Evolutionary conservation across 2,888 invertebrate species (phyloP), one percentile per base, ranked within the genome.

Genomic region (Hypsopygia costalis): DNA sequence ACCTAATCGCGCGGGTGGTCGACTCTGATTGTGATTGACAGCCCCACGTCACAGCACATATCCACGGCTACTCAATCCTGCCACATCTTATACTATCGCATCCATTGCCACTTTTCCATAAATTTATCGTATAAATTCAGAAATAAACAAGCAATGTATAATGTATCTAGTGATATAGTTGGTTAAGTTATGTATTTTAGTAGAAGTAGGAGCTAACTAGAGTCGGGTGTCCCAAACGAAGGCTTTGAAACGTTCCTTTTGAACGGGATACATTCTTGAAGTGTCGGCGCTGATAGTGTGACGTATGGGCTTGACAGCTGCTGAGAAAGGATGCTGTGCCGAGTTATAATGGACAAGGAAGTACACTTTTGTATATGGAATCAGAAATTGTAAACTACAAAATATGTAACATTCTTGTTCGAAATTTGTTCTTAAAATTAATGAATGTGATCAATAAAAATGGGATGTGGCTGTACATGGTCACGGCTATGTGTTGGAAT

Each of bases 1-100:
- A 67, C 67, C 73, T 83, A 82, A 85, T 83, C 81, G 76, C 57
- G 81, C 86, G 86, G 85, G 86, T 87, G 86, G 86, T 83, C 86
- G 78, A 49, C 68, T 64, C 69, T 85, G 85, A 86, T 85, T 86
- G 85, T 87, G 86, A 87, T 82, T 86, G 86, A 87, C 86, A 86
- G 81, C 69, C 62, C 52, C 68, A 66, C 79, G 76, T 83, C 85
- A 81, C 78, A 75, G 69, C 47, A 49, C 39, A 47, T 28, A 45
- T 44, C 6, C 2, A 0, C 0, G 1, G 3, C 16, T 16, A 9
- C 9, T 6, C 6, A 0, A 22, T 22, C 1, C 33, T 35, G 57
- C 25, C 3, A 25, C 7, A 5, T 25, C 25, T 5, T 6, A 25
- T 3, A 5, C 5, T 8, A 25, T 4, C 25, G n/a, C 25, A 25